Evolutionary conservation across 1,140 invertebrate genomes (phyloP), one percentile per base, ranked within the genome.

Genomic region (Leptinotarsa undecemlineata): DNA sequence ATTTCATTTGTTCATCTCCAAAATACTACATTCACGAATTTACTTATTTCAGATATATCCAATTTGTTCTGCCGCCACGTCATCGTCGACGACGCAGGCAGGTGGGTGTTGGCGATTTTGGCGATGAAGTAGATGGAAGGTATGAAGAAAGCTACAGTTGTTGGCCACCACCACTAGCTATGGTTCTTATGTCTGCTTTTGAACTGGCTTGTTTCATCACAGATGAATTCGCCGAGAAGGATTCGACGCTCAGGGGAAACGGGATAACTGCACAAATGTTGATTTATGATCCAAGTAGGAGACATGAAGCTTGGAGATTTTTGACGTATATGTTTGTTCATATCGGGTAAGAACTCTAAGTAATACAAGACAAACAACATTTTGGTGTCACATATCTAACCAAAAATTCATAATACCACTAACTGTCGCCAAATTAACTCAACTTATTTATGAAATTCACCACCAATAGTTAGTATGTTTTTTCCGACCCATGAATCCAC

Each of bases 281-380:
- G 20, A 76, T 80, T 19, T 80, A 79, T 57, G 70, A 80, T 47
- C 79, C 97, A 96, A 0, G 88, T 91, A 77, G 91, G 92, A 80
- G 89, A 96, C 75, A 91, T 64, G 92, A 99, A 87, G 92, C 91
- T 0, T 99, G 96, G 96, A 89, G 97, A 78, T 99, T 92, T 84
- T 69, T 98, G 5, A 94, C 94, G 1, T 99, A 98, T 83, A 98
- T 98, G 94, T 92, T 98, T 82, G 96, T 98, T 33, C 97, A 98
- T 86, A 92, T 96, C 74, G 96, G 96, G 93, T 93, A 84, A 74
- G 69, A 51, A 19, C n/a, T 57, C 6, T 57, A 11, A 3, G 33
- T 42, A 11, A 42, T 42, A 42, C 33, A 42, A 11, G 33, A 3
- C 8, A 42, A 42, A 8, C 11, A 42, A 3, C 8, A 3, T 42